Conservation (phyloP, 2,888 invertebrate species). For the Drosophila barbarae region DNA sequence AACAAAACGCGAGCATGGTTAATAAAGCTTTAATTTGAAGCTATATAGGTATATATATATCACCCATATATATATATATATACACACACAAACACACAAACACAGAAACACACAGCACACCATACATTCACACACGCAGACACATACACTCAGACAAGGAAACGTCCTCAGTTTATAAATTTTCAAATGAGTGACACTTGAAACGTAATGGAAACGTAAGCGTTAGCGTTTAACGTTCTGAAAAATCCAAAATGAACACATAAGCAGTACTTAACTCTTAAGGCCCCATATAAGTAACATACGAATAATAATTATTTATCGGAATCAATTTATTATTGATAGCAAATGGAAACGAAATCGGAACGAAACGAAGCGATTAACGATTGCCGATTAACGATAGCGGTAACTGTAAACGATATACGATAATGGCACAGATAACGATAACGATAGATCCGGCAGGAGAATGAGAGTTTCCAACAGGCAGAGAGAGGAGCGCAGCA, state of each 20-base stretch:
- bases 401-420: slow-evolving; percentile 19
- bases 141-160: slow-evolving; percentile 21
- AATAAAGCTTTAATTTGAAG: slow-evolving; percentile 79
- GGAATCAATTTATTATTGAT: slow-evolving; percentile 55
- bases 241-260: slow-evolving; percentile 22
- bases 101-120: slow-evolving; percentile 7
- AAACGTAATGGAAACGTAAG: slow-evolving; percentile 31
- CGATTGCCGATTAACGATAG: slow-evolving; percentile 17
- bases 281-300: slow-evolving; percentile 57
- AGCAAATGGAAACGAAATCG: slow-evolving; percentile 34
- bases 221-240: slow-evolving; percentile 14
- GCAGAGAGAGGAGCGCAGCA: slow-evolving; percentile 18
- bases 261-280: slow-evolving; percentile 55
- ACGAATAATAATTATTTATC: slow-evolving; percentile 52
- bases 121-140: slow-evolving; percentile 29
- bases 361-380: slow-evolving; percentile 32
- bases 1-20: slow-evolving; percentile 78
- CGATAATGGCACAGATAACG: slow-evolving; percentile 24
- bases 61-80: slow-evolving; percentile 42
- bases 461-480: slow-evolving; percentile 19
- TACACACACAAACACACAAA: slow-evolving; percentile 13
- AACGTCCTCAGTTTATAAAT: slow-evolving; percentile 77
- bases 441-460: slow-evolving; percentile 1
- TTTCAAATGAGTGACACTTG: slow-evolving; percentile 74
- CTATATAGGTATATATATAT: slow-evolving; percentile 70